phyloP scores from a whole-genome alignment of 2,888 invertebrate species.

The Pyralis farinalis region DNA sequence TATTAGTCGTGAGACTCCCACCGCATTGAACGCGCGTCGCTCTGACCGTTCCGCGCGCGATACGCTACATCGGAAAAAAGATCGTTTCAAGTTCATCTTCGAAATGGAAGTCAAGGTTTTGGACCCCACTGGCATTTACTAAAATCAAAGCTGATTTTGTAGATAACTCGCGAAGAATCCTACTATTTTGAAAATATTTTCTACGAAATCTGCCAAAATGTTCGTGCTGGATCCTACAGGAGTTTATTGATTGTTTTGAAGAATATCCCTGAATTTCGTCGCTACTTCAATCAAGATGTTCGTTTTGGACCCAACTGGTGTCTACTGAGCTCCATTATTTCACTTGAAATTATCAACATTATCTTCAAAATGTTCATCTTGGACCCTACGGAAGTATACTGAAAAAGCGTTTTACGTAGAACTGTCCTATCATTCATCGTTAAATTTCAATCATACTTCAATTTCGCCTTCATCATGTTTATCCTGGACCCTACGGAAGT shows the following conservation, averaged over 20 bases:
- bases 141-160: slow-evolving; percentile 17
- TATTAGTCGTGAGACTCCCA: slow-evolving; percentile 60
- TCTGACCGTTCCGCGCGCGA: slow-evolving; percentile 36
- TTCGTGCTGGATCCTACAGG: slow-evolving; percentile 64
- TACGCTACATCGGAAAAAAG: slow-evolving; percentile 63
- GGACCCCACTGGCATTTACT: slow-evolving; percentile 75
- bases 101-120: slow-evolving; percentile 70
- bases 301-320: slow-evolving; percentile 60
- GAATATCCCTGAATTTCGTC: slow-evolving; percentile 15
- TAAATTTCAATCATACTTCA: neutral
- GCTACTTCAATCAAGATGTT: slow-evolving; percentile 50
- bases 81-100: slow-evolving; percentile 52
- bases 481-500: slow-evolving; percentile 49
- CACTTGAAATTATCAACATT: slow-evolving; percentile 9
- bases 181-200: neutral
- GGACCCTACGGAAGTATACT: slow-evolving; percentile 73
- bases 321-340: slow-evolving; percentile 38
- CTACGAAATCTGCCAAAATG: slow-evolving; percentile 36
- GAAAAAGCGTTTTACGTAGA: slow-evolving; percentile 28
- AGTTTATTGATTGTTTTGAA: slow-evolving; percentile 55
- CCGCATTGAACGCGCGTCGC: slow-evolving; percentile 50
- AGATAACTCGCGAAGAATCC: neutral
- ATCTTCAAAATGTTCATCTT: slow-evolving; percentile 58
- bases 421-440: too few species aligned
- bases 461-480: slow-evolving; percentile 39